These are phyloP conservation scores for Tetramorium parvispinum DNA, from an alignment of 1,140 invertebrate species.

Conservation along the genomic window DNA sequence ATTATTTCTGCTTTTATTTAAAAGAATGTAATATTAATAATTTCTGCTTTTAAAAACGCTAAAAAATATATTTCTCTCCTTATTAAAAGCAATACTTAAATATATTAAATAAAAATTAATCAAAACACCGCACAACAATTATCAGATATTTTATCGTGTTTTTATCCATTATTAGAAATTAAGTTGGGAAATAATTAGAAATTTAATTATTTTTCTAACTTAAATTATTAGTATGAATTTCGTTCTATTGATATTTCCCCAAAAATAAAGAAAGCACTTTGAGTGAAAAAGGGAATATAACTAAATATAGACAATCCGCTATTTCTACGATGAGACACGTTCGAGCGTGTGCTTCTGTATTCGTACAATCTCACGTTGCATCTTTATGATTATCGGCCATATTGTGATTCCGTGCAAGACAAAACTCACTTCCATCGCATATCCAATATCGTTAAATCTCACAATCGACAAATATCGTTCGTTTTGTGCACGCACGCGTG, in stretches of 20 bases:
- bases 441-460: conserved; percentile 34
- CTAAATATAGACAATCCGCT: conserved; percentile 49
- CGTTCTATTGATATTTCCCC: neutral
- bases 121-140: neutral
- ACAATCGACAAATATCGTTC: conserved; percentile 24
- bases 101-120: neutral
- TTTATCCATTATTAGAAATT: neutral
- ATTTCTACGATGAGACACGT: conserved; percentile 49
- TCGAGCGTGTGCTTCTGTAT: conserved; percentile 27
- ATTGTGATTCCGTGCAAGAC: conserved; percentile 20
- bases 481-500: neutral
- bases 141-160: neutral
- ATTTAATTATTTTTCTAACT: neutral
- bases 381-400: conserved; percentile 70
- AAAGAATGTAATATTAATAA: neutral
- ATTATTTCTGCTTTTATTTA: neutral
- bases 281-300: neutral
- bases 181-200: neutral
- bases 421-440: conserved; percentile 24
- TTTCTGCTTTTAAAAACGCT: neutral
- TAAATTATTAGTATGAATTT: neutral
- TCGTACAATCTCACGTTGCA: conserved; percentile 70
- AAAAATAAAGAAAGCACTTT: conserved; percentile 1
- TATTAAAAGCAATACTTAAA: neutral
- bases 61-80: neutral